Base-by-base conservation (phyloP, 2,888 invertebrate species). In the Pammene fasciana region DNA sequence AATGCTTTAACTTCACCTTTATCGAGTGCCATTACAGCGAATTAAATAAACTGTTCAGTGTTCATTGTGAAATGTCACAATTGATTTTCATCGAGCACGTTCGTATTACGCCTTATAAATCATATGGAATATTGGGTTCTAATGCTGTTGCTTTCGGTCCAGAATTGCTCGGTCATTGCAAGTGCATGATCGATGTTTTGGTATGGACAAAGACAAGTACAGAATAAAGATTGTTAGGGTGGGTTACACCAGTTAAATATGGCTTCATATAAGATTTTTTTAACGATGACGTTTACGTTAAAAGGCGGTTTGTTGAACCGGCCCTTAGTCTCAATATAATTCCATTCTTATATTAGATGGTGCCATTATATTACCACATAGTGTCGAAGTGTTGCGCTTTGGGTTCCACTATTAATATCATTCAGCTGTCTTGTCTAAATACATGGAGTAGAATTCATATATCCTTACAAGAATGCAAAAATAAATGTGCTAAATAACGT, bases 21-120 rank as follows among this genome's bases (percentile, higher is more conserved):
- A 65, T 68, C 68, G 54, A 65, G 65, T 48, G 60, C 54, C 48
- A 70, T 70, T 60, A 65, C 46, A 48, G 5, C 41, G 60, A 70
- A 65, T 60, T 54, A 70, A 70, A 70, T 65, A 70, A 65, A 70
- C 70, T 52, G 65, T 46, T 14, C 54, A n/a, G n/a, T n/a, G n/a
- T 60, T 52, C 45, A 65, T 68, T 65, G 45, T 64, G 57, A 52
- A 50, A 34, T 62, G 61, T 59, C 60, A 65, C 62, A 46, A 70
- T 65, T 70, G 70, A 65, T 59, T 52, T 59, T 59, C 52, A 60
- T 65, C 55, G 65, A 55, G 59, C 60, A 55, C 65, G 45, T 65
- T 59, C n/a, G 50, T n/a, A 36, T 59, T 65, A 50, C 36, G 26
- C 11, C 18, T 55, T 16, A 10, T 1, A 36, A 43, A 65, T 6